These are phyloP conservation scores for Paraescarpia echinospica DNA, from an alignment of 1,140 invertebrate genomes.

Conservation along the genomic window DNA sequence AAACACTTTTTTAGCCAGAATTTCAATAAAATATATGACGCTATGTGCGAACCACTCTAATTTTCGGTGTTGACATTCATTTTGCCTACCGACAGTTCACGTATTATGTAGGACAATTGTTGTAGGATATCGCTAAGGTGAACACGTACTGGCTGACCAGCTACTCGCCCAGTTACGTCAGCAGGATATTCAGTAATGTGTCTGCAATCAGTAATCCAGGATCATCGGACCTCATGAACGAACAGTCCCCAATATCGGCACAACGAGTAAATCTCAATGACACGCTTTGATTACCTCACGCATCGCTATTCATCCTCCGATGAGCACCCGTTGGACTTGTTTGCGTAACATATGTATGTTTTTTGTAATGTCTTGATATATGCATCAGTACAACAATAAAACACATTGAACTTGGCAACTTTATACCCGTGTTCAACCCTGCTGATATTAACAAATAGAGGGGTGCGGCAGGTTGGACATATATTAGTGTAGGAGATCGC, in stretches of 20 bases:
- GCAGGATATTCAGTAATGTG: not conserved
- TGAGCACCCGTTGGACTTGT: not conserved
- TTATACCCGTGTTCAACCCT: not conserved
- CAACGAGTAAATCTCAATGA: not conserved
- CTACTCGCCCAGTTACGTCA: not conserved
- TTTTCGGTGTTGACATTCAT: too few relatives aligned
- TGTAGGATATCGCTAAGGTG: not conserved
- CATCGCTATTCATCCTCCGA: not conserved
- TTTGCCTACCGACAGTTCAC: too few relatives aligned
- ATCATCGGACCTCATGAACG: not conserved
- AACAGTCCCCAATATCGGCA: not conserved
- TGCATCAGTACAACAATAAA: not conserved
- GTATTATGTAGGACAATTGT: not conserved
- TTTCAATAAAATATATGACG: too few relatives aligned
- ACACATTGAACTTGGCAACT: not conserved
- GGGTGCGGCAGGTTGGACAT: not conserved
- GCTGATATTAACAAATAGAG: not conserved
- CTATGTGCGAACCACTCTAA: too few relatives aligned
- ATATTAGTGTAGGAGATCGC: not conserved
- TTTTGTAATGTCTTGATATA: not conserved
- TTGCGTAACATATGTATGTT: not conserved
- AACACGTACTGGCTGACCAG: not conserved
- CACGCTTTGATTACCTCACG: not conserved
- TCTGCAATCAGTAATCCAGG: not conserved
- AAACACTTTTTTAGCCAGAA: too few relatives aligned